Evolutionary conservation across 2,113 vertebrate genomes (phyloP).

Genomic region (Myotis davidii): DNA sequence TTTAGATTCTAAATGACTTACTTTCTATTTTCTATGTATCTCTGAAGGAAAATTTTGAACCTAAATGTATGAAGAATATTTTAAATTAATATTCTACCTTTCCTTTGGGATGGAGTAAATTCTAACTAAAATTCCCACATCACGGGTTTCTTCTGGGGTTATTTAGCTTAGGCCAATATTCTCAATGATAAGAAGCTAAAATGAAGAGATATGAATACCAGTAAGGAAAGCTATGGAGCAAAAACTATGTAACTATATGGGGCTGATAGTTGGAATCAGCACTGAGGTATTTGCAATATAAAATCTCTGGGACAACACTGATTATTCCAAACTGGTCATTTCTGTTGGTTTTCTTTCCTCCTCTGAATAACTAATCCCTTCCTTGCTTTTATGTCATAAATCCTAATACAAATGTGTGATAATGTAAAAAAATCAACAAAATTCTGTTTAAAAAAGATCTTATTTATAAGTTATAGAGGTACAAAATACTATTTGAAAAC

Average conservation of each 20-base stretch:
- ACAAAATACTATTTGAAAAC: conserved; percentile 5
- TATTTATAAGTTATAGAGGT: background rate
- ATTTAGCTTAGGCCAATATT: background rate
- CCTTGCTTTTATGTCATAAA: background rate
- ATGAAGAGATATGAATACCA: background rate
- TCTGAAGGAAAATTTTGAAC: conserved; percentile 1
- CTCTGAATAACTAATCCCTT: background rate
- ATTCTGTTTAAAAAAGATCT: background rate
- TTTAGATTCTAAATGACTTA: background rate
- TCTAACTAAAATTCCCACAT: conserved; percentile 7
- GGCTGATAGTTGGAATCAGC: background rate
- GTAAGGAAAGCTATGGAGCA: background rate
- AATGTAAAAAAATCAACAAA: conserved; percentile 36
- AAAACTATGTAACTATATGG: background rate
- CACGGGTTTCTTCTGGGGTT: background rate
- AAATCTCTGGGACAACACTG: background rate
- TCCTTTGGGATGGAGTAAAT: background rate
- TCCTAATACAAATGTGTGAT: background rate
- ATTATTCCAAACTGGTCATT: background rate
- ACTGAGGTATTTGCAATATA: background rate
- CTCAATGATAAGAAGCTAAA: conserved; percentile 1
- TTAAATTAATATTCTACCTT: background rate
- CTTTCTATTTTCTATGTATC: background rate
- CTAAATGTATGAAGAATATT: background rate
- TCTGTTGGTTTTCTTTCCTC: background rate